phyloP scores from a whole-genome alignment of 2,797 vertebrate genomes.

The Dicrostonyx torquatus region DNA sequence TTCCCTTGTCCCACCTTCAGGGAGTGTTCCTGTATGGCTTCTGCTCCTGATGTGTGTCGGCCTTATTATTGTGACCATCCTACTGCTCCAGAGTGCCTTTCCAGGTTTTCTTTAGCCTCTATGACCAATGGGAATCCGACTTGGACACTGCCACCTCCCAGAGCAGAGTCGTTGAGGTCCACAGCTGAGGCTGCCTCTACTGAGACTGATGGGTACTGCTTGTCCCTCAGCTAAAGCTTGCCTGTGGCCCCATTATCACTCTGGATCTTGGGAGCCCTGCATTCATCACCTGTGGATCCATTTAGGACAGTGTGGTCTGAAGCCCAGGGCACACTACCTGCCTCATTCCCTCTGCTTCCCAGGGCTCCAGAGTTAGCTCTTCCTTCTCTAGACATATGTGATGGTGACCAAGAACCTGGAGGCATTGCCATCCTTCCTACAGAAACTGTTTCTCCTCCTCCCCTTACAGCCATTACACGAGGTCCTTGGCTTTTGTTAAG shows the following conservation, averaged over 20 bases:
- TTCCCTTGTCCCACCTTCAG: conserved; percentile 80
- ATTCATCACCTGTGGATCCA: conserved; percentile 40
- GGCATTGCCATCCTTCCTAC: conserved; percentile 9
- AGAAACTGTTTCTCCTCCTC: conserved; percentile 11
- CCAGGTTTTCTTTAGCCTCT: conserved; percentile 88
- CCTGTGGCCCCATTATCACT: neutral
- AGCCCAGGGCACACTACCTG: conserved; percentile 13
- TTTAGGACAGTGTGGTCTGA: neutral
- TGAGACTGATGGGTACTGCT: neutral
- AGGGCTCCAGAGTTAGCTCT: conserved; percentile 21
- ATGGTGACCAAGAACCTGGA: conserved; percentile 37
- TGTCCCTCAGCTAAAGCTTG: neutral
- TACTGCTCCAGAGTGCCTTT: conserved; percentile 91
- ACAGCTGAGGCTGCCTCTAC: neutral
- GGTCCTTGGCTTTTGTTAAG: conserved; percentile 30
- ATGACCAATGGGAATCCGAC: neutral
- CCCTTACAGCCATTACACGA: neutral
- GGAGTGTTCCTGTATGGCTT: conserved; percentile 92
- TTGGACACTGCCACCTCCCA: conserved; percentile 1
- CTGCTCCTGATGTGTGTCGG: conserved; percentile 91
- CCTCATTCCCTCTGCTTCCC: neutral
- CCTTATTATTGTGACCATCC: conserved; percentile 88
- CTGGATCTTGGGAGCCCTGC: conserved; percentile 25
- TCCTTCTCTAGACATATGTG: conserved; percentile 53
- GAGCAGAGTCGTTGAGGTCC: neutral